phyloP scores from a whole-genome alignment of 1,140 invertebrate species.

The Pteromalus puparum region DNA sequence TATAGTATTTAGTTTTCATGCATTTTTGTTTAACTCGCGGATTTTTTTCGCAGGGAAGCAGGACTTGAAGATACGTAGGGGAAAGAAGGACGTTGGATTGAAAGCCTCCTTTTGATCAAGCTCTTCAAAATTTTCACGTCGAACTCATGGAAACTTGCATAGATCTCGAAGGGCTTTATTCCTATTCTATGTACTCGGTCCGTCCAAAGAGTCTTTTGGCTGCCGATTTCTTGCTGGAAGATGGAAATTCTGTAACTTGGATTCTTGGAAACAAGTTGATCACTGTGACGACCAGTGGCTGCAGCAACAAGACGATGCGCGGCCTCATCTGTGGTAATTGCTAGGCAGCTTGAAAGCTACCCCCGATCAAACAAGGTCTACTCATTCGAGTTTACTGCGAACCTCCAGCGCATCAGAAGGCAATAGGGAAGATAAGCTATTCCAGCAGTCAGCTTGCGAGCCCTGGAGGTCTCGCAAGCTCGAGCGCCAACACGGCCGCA shows the following conservation, averaged over 20 bases:
- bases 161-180: conserved; percentile 93
- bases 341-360: conserved; percentile 77
- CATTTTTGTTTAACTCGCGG: background rate
- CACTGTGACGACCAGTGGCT: conserved; percentile 95
- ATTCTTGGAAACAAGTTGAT: conserved; percentile 93
- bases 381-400: conserved; percentile 62
- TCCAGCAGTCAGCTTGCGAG: conserved; percentile 71
- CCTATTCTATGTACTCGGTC: conserved; percentile 91
- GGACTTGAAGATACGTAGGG: conserved; percentile 70
- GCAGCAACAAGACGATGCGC: conserved; percentile 86
- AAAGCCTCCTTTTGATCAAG: conserved; percentile 78
- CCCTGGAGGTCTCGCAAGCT: conserved; percentile 68
- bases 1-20: too few relatives aligned
- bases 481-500: conserved; percentile 68
- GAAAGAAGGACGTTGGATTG: conserved; percentile 71
- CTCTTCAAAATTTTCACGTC: conserved; percentile 87
- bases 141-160: conserved; percentile 96
- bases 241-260: conserved; percentile 92
- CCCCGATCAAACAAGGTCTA: conserved; percentile 64
- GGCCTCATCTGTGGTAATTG: conserved; percentile 93
- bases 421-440: conserved; percentile 69
- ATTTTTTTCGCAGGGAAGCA: conserved; percentile 70
- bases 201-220: conserved; percentile 89
- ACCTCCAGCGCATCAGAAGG: conserved; percentile 68
- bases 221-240: conserved; percentile 88